phyloP scores from a whole-genome alignment of 1,140 invertebrate species.

The Hermatobates lingyangjiaoensis region DNA sequence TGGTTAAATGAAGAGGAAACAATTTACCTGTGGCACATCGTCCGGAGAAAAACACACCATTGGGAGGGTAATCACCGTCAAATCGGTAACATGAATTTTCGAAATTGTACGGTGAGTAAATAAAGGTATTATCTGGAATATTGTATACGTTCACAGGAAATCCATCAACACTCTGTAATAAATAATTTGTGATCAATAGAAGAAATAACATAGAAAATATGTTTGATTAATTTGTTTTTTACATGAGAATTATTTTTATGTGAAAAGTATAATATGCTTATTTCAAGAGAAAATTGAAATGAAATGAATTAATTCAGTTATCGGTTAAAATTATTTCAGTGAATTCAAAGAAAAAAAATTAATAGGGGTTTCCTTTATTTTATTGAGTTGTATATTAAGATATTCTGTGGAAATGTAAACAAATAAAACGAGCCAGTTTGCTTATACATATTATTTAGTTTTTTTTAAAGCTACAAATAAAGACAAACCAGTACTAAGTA shows the following conservation, averaged over 20 bases:
- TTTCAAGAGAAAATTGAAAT: background rate
- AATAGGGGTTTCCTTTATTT: too few species aligned
- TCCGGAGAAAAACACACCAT: conserved; percentile 3
- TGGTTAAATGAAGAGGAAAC: too few species aligned
- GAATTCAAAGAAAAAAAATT: too few species aligned
- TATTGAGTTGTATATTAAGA: too few species aligned
- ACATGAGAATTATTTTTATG: background rate
- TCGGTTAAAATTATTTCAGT: too few species aligned
- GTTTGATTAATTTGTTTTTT: background rate
- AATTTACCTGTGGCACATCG: conserved; percentile 7
- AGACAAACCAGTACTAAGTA: too few species aligned
- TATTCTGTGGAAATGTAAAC: too few species aligned
- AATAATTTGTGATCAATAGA: background rate
- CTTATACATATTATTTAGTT: too few species aligned
- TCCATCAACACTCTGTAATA: conserved; percentile 9
- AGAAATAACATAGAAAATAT: background rate
- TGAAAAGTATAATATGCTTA: background rate
- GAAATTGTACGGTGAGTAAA: background rate
- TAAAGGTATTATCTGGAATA: conserved; percentile 4
- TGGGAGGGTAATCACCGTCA: conserved; percentile 3
- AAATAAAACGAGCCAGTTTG: too few species aligned
- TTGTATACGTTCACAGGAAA: conserved; percentile 8
- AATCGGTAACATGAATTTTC: conserved; percentile 5
- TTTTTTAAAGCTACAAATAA: too few species aligned
- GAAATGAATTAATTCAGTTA: background rate